phyloP scores from a whole-genome alignment of 2,113 vertebrate species.

The Cephalophus harveyi region DNA sequence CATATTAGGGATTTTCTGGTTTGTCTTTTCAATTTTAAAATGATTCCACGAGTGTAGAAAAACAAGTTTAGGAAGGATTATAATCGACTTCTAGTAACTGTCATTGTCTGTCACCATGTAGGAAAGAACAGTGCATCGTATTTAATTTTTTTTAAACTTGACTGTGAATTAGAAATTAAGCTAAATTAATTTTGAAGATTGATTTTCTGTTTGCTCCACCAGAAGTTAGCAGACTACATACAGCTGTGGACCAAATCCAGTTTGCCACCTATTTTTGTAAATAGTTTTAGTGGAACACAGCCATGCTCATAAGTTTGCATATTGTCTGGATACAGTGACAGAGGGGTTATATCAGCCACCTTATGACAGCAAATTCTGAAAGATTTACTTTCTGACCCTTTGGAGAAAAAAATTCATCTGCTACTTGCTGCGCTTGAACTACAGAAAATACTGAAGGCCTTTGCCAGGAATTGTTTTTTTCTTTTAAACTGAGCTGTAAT shows the following conservation, averaged over 20 bases:
- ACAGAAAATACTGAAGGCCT: neutral
- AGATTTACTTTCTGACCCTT: neutral
- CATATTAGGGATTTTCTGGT: neutral
- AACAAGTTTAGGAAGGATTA: neutral
- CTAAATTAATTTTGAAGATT: neutral
- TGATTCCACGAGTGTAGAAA: neutral
- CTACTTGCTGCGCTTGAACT: neutral
- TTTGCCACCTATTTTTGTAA: conserved; percentile 24
- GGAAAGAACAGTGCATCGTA: neutral
- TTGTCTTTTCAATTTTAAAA: conserved; percentile 1
- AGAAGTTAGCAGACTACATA: neutral
- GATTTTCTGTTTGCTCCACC: neutral
- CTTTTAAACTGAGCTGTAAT: neutral
- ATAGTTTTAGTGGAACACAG: neutral
- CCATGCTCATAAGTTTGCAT: neutral
- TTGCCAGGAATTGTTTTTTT: conserved; percentile 17
- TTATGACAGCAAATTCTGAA: neutral
- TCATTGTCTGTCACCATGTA: neutral
- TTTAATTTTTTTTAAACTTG: neutral
- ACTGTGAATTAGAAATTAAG: neutral
- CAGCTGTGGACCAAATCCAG: neutral
- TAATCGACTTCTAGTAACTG: conserved; percentile 19
- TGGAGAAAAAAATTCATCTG: neutral
- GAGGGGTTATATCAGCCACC: neutral
- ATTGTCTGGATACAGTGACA: neutral